A percentile compares a stretch with the other conserved stretches of the same genome.
These are phyloP conservation scores for Botia kubotai DNA, from an alignment of 2,797 vertebrate genomes.

Conservation along the genomic window DNA sequence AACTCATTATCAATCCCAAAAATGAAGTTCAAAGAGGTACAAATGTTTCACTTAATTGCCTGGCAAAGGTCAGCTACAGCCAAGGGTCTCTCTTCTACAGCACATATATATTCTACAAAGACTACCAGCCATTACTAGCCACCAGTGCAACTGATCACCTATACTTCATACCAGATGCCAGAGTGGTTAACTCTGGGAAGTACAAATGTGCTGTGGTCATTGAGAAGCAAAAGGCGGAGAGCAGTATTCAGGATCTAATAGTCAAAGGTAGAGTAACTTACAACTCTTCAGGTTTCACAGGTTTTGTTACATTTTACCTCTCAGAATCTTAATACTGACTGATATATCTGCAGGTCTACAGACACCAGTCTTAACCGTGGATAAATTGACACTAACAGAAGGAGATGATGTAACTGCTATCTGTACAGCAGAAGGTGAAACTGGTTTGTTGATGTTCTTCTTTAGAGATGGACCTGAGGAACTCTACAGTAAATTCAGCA, in stretches of 20 bases:
- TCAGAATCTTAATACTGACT: neutral
- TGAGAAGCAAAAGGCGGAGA: neutral
- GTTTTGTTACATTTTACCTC: neutral
- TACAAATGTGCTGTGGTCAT: constrained; percentile 70
- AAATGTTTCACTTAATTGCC: constrained; percentile 70
- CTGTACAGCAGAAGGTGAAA: constrained; percentile 69
- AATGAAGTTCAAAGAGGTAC: constrained; percentile 63
- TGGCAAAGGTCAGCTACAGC: constrained; percentile 44
- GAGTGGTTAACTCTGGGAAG: constrained; percentile 68
- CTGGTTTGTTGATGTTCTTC: constrained; percentile 69
- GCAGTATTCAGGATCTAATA: constrained; percentile 43
- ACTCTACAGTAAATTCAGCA: rapidly evolving
- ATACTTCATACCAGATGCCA: constrained; percentile 60
- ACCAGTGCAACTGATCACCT: constrained; percentile 46
- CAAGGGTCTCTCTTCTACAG: constrained; percentile 23
- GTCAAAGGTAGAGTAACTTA: constrained; percentile 69
- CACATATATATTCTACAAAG: constrained; percentile 70
- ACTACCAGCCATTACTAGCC: constrained; percentile 34
- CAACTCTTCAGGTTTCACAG: neutral
- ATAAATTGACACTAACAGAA: constrained; percentile 56
- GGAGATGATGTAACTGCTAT: constrained; percentile 63
- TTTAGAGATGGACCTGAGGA: constrained; percentile 40
- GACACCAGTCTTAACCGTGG: constrained; percentile 65
- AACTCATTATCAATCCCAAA: constrained; percentile 67
- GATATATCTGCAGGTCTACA: constrained; percentile 70